Percentiles rank a stretch among this genome's conserved stretches.
Conservation (phyloP, 1,140 invertebrate genomes). For the Hypsibius dujardini region DNA sequence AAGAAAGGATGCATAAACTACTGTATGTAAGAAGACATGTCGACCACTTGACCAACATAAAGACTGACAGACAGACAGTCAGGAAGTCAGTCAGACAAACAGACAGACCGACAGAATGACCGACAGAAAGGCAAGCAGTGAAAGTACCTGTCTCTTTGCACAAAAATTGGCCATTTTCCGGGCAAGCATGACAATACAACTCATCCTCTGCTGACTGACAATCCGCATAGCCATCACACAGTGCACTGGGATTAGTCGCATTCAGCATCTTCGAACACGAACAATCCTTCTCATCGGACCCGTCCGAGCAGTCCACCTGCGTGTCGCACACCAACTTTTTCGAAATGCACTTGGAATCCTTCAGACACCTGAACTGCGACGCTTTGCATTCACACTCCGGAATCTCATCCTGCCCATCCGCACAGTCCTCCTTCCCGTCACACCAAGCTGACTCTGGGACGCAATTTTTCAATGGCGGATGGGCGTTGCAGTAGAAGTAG, state of each 20-base stretch:
- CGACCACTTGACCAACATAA: too few species aligned
- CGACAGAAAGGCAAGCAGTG: not conserved
- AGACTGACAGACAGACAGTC: too few species aligned
- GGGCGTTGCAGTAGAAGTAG: slow-evolving; percentile 15
- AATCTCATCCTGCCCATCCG: slow-evolving; percentile 7
- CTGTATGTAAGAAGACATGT: too few species aligned
- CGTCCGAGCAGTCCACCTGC: slow-evolving; percentile 39
- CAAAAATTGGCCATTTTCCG: slow-evolving; percentile 13
- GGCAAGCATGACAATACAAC: slow-evolving; percentile 4
- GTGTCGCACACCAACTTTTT: slow-evolving; percentile 7
- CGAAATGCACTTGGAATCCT: slow-evolving; percentile 1
- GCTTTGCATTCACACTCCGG: not conserved
- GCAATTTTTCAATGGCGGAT: slow-evolving; percentile 8
- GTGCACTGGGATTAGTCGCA: not conserved
- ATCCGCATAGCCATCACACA: slow-evolving; percentile 14
- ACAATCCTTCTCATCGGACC: slow-evolving; percentile 45
- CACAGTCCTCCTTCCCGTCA: not conserved
- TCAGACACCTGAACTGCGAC: slow-evolving; percentile 1
- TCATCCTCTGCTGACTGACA: slow-evolving; percentile 10
- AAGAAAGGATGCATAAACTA: too few species aligned
- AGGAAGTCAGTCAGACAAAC: too few species aligned
- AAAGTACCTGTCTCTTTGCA: not conserved
- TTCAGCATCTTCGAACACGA: slow-evolving; percentile 26
- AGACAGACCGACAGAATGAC: slow-evolving; percentile 33
- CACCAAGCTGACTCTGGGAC: slow-evolving; percentile 8